Base-by-base conservation (phyloP, 2,888 invertebrate species). In the Apantesis nais region DNA sequence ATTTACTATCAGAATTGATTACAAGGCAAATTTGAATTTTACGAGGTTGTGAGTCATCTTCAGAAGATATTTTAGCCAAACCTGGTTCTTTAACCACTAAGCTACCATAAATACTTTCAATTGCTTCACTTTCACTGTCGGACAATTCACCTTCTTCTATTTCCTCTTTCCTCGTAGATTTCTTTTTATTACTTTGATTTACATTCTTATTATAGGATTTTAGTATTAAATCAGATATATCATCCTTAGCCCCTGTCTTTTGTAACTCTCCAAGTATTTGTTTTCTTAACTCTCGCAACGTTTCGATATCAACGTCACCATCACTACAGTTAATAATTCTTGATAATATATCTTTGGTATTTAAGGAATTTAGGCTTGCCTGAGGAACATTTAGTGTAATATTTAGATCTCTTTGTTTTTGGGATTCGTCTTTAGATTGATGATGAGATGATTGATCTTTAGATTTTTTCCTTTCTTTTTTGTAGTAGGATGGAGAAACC, bases 231-330 rank as follows among this genome's bases (percentile, higher is more conserved):
- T 95, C 93, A 2, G 94, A 92, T 84, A 95, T 93, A 71, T 94
- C 94, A 76, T 94, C 92, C 71, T 88, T 94, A 31, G 88, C 86
- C 31, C 94, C 92, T 1, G 93, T 94, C 58, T 93, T 89, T 80
- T 93, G 92, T 22, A 95, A 85, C 85, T 96, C 95, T 25, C 92
- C 90, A 19, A 95, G 89, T 67, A 96, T 92, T 85, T 95, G 93
- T 39, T 91, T 88, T 76, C 95, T 88, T 58, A 96, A 83, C 76
- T 91, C 93, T 61, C 95, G 91, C 63, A 96, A 85, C 60, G 95
- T 95, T 67, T 91, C 88, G 61, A 96, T 93, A 74, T 95, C 94
- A 68, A 95, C 93, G 75, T 95, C 95, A 70, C 83, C 85, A 77
- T 93, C 93, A 73, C 88, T 90, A 77, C 95, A 95, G 72, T 90